These are phyloP conservation scores for Teleopsis dalmanni DNA, from an alignment of 1,140 invertebrate species.

Conservation along the genomic window DNA sequence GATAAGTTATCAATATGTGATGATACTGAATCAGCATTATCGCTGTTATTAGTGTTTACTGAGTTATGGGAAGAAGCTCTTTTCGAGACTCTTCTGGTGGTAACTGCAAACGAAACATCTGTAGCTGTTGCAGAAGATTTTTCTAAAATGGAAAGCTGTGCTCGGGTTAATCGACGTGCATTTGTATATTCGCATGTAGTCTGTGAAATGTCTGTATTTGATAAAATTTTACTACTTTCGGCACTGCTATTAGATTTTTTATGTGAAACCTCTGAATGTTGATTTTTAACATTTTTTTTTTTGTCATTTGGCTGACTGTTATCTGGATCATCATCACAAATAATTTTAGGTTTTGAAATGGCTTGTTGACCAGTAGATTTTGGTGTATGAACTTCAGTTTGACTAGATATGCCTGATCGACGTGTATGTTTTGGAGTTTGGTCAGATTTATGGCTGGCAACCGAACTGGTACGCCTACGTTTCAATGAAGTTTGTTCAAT, in stretches of 20 bases:
- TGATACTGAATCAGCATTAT: conserved; percentile 14
- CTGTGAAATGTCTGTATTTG: too few relatives aligned
- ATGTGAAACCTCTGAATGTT: too few relatives aligned
- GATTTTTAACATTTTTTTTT: too few relatives aligned
- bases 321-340: too few relatives aligned
- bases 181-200: too few relatives aligned
- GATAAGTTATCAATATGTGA: conserved; percentile 11
- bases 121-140: conserved; percentile 3
- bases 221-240: too few relatives aligned
- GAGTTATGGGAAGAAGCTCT: conserved; percentile 5
- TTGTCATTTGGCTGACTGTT: too few relatives aligned
- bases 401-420: conserved; percentile 1
- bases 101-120: neutral
- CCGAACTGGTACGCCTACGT: conserved; percentile 7
- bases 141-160: conserved; percentile 15
- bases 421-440: conserved; percentile 3
- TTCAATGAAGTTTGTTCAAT: conserved; percentile 5
- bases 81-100: neutral
- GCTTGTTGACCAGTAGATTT: too few relatives aligned
- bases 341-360: too few relatives aligned
- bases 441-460: conserved; percentile 9
- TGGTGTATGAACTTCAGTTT: conserved; percentile 2
- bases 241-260: too few relatives aligned
- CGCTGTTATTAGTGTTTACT: conserved; percentile 4
- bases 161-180: conserved; percentile 15